Base-by-base conservation (phyloP, 2,888 invertebrate genomes). In the Rotaria macrura region DNA sequence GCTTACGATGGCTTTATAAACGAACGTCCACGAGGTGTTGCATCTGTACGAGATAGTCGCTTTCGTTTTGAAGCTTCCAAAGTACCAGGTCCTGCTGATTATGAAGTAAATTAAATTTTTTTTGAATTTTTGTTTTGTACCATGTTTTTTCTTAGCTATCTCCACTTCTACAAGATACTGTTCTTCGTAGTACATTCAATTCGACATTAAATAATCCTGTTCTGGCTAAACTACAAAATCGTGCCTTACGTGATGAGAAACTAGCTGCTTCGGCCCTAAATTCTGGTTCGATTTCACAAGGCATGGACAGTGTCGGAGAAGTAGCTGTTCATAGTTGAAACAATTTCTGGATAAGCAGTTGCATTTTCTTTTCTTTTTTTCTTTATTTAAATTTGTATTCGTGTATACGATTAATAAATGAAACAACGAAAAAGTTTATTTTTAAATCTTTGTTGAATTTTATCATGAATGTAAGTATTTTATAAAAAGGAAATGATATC, bases 161-260 rank as follows among this genome's bases (percentile, higher is more conserved):
- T 29, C 90, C 91, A 25, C 87, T 90, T 87, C 87, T 90, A 25
- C 90, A 90, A 87, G 91, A 91, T 87, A 90, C 90, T 34, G 89
- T 91, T n/a, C 87, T 91, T 85, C 89, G 88, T 83, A 90, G 90
- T 55, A 90, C 90, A 43, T 91, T 91, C 88, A 91, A 91, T 87
- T 89, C 90, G 25, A 90, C 90, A 29, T 88, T 91, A 85, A 90
- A 89, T 88, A 90, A 90, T 87, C 90, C 90, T 10, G 88, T 90
- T 12, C 87, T 88, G 20, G 23, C 79, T 17, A 83, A 84, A 49
- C 49, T 84, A 47, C 85, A 87, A 65, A 83, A 65, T 43, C 40
- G 43, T 12, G 79, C 79, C 3, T 43, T 43, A 12, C 40, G 43
- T n/a, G 79, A 79, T 7, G 79, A 79, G 5, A 65, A 65, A 65